These are phyloP conservation scores for Alectoris magna DNA, from an alignment of 2,797 vertebrate genomes.

Conservation along the genomic window DNA sequence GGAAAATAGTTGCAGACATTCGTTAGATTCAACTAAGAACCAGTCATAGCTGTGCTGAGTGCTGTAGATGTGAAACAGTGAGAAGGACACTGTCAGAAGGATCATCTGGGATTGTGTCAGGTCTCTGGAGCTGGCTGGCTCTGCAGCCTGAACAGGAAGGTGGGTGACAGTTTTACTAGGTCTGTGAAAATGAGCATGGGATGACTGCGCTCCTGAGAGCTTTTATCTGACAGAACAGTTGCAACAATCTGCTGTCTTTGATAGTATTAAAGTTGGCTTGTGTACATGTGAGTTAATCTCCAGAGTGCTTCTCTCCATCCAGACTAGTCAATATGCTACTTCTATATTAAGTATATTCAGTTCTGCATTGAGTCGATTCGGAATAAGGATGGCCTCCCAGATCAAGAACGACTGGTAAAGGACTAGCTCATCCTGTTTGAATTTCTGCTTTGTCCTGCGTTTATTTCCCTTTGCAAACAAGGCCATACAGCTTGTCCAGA, in stretches of 20 bases:
- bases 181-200: not conserved
- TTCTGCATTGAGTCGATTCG: not conserved
- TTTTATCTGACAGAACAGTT: not conserved
- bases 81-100: not conserved
- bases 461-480: not conserved
- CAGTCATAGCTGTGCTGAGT: not conserved
- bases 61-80: not conserved
- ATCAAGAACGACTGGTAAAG: not conserved
- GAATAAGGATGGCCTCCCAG: not conserved
- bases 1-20: not conserved
- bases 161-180: not conserved
- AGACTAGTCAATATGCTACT: not conserved
- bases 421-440: not conserved
- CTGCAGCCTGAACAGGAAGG: not conserved
- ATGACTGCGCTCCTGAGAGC: not conserved
- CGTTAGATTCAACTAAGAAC: not conserved
- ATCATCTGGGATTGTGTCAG: not conserved
- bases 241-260: not conserved
- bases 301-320: not conserved
- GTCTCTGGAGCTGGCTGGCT: not conserved
- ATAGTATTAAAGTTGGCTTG: not conserved
- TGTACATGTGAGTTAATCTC: not conserved
- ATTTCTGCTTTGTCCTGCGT: not conserved
- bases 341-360: not conserved
- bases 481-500: fast-evolving